These are phyloP conservation scores for Cathartes aura DNA, from an alignment of 2,113 vertebrate genomes.

Conservation along the genomic window DNA sequence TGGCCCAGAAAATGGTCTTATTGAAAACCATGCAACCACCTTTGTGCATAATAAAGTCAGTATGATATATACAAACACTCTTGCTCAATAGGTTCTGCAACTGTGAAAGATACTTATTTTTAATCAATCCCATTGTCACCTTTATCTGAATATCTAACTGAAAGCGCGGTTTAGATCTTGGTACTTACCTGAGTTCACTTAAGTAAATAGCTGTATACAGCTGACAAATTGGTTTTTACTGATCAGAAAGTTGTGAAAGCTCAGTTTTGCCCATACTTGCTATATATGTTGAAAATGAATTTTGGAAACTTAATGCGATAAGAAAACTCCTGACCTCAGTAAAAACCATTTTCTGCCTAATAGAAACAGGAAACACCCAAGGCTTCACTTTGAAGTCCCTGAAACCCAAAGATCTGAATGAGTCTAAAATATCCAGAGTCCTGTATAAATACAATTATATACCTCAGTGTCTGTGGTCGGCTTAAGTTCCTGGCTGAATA, in stretches of 20 bases:
- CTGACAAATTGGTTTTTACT: not conserved
- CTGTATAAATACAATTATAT: not conserved
- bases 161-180: not conserved
- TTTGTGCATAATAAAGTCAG: not conserved
- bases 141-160: not conserved
- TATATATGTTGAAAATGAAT: not conserved
- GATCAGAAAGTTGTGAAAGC: not conserved
- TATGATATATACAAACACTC: not conserved
- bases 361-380: not conserved
- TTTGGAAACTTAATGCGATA: not conserved
- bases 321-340: not conserved
- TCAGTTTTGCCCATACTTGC: not conserved
- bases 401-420: not conserved
- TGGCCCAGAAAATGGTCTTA: not conserved
- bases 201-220: not conserved
- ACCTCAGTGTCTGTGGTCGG: not conserved
- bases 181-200: not conserved
- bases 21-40: not conserved
- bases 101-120: not conserved
- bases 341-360: not conserved
- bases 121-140: not conserved
- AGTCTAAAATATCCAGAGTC: not conserved
- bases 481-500: not conserved
- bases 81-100: not conserved
- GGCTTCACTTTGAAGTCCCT: conserved; percentile 35